Conservation (phyloP, 1,140 invertebrate genomes). For the Paraescarpia echinospica region DNA sequence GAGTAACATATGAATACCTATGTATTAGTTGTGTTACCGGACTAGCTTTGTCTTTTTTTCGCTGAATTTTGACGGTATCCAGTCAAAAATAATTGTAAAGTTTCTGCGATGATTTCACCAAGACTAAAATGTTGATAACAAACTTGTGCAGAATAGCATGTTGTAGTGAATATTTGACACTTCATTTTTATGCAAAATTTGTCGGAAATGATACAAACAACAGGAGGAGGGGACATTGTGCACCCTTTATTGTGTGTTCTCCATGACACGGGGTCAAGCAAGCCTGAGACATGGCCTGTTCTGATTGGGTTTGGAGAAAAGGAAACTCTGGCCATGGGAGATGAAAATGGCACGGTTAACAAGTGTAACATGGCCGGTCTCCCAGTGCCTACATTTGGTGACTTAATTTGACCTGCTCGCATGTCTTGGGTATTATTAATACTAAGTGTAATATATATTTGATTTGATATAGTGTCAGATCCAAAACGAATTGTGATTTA, state of each 20-base stretch:
- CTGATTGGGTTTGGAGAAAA: slow-evolving; percentile 5
- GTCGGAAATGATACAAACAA: too few species aligned
- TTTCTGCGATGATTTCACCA: background rate
- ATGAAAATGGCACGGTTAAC: background rate
- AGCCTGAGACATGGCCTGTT: background rate
- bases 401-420: background rate
- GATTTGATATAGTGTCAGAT: too few species aligned
- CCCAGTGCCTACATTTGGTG: background rate
- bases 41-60: slow-evolving; percentile 8
- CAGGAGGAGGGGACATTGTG: background rate
- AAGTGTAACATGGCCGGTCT: background rate
- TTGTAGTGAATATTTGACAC: too few species aligned
- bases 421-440: too few species aligned
- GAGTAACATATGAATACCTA: too few species aligned
- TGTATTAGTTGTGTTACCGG: too few species aligned
- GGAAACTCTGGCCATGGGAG: background rate
- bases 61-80: slow-evolving; percentile 17
- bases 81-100: background rate
- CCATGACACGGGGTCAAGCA: background rate
- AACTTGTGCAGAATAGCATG: too few species aligned
- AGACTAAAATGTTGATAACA: too few species aligned
- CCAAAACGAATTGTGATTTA: too few species aligned
- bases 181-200: too few species aligned
- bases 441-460: too few species aligned
- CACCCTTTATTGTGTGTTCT: background rate